Percentiles rank a stretch among this genome's conserved stretches.
These are phyloP conservation scores for Drosophila subsilvestris DNA, from an alignment of 2,888 invertebrate species.

Conservation along the genomic window DNA sequence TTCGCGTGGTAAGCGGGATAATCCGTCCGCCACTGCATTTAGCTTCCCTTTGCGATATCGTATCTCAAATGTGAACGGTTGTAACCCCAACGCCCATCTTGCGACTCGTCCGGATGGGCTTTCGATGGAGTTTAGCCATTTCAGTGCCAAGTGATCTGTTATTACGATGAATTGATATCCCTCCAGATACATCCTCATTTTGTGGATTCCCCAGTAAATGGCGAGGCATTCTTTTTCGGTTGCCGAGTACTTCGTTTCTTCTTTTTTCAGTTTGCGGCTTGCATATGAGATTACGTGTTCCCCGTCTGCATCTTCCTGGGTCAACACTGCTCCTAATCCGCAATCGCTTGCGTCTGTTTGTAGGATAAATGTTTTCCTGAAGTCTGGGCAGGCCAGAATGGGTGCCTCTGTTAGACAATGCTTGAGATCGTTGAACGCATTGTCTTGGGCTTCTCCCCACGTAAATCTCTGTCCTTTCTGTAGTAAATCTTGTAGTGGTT, in stretches of 20 bases:
- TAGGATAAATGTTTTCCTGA: neutral
- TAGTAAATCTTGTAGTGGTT: too few species aligned
- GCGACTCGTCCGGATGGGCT: too few species aligned
- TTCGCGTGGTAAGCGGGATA: constrained; percentile 10
- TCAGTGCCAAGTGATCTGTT: too few species aligned
- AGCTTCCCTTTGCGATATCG: too few species aligned
- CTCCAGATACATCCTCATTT: too few species aligned
- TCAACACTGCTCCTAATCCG: neutral
- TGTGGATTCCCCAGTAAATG: neutral
- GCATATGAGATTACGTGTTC: neutral
- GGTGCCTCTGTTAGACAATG: neutral
- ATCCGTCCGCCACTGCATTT: constrained; percentile 9
- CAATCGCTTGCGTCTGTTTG: neutral
- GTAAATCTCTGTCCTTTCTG: neutral
- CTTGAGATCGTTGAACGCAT: neutral
- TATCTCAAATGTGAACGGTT: too few species aligned
- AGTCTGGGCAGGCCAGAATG: neutral
- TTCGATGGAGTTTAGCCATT: too few species aligned
- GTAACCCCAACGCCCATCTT: too few species aligned
- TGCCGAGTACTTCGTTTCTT: neutral
- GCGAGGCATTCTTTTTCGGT: constrained; percentile 3
- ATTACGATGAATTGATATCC: too few species aligned
- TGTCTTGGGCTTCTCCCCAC: neutral
- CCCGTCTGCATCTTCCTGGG: neutral
- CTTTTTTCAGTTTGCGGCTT: neutral